Evolutionary conservation across 1,140 invertebrate species (phyloP).

Genomic region (Aculops lycopersici): DNA sequence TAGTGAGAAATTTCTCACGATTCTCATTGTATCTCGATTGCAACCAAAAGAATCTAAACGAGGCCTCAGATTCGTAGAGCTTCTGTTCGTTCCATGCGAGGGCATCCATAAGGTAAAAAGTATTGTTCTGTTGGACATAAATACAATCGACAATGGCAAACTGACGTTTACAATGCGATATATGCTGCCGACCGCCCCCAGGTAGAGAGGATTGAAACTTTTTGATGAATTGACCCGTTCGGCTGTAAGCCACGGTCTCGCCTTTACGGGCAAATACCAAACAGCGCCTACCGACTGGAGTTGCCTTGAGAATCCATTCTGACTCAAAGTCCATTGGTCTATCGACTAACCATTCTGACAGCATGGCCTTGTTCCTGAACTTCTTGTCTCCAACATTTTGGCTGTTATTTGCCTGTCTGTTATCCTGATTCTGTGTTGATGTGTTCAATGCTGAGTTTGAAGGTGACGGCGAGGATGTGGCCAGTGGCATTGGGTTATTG

Average conservation of each 20-base stretch:
- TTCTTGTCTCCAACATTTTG: too few species aligned
- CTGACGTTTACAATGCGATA: not conserved
- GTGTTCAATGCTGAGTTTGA: too few species aligned
- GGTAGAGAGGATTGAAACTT: constrained; percentile 32
- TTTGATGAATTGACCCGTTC: constrained; percentile 25
- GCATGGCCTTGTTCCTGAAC: constrained; percentile 23
- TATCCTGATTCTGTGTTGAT: too few species aligned
- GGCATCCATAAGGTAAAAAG: constrained; percentile 42
- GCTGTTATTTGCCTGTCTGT: too few species aligned
- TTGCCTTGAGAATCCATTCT: constrained; percentile 46
- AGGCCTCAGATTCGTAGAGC: constrained; percentile 39
- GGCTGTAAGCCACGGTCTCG: constrained; percentile 32
- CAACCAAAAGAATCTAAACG: constrained; percentile 42
- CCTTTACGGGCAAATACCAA: constrained; percentile 39
- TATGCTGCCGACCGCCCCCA: constrained; percentile 23
- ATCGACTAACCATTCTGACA: constrained; percentile 68
- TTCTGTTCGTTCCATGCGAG: constrained; percentile 43
- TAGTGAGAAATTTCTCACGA: constrained; percentile 16
- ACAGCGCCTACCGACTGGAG: constrained; percentile 40
- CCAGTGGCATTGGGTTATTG: too few species aligned
- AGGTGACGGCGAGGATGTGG: too few species aligned
- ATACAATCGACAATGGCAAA: constrained; percentile 38
- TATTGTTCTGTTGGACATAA: constrained; percentile 25
- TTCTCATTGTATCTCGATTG: constrained; percentile 27
- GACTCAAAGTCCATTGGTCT: constrained; percentile 36